Base-by-base conservation (phyloP, 2,113 vertebrate genomes). In the Grus americana region DNA sequence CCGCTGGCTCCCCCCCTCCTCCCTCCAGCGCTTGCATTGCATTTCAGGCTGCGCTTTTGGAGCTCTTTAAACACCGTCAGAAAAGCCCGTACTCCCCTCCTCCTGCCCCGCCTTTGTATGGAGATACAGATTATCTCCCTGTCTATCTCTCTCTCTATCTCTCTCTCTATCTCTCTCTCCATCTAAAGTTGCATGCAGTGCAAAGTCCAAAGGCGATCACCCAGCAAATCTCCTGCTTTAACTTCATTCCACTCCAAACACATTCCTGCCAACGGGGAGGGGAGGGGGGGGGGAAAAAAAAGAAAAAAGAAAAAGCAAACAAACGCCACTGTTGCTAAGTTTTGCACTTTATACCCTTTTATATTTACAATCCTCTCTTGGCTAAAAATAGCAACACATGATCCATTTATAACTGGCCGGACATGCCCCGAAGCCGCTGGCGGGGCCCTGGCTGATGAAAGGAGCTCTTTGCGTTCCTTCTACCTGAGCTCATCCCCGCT, bases 321-420 rank as follows among this genome's bases (percentile, higher is more conserved):
- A 96, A 95, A 95, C 70, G 82, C 93, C 95, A 83, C 93, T 95
- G 95, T 97, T 92, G 97, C 95, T 96, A 94, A 82, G 93, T 91
- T 97, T 95, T 97, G 96, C 95, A 97, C 96, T 95, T 91, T 88
- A 92, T 96, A 97, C 94, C 83, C 93, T 96, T 97, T 98, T 95
- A 97, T 96, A 96, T 97, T 97, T 97, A 97, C 94, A 94, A 92
- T 96, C 82, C 94, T 87, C 95, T 95, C 92, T 68, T 12, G 74
- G 96, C 97, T 97, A 97, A 97, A 97, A 96, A 97, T 94, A 98
- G 98, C 93, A 92, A 90, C 82, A 74, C 89, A 80, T 76, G 96
- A 97, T 96, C 91, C 84, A 95, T 98, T 96, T 97, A 95, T 96
- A 97, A 93, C 90, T 81, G 90, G 92, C 93, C 74, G 88, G 93